These are phyloP conservation scores for Andrena trimmerana DNA, from an alignment of 2,888 invertebrate genomes.

Conservation along the genomic window DNA sequence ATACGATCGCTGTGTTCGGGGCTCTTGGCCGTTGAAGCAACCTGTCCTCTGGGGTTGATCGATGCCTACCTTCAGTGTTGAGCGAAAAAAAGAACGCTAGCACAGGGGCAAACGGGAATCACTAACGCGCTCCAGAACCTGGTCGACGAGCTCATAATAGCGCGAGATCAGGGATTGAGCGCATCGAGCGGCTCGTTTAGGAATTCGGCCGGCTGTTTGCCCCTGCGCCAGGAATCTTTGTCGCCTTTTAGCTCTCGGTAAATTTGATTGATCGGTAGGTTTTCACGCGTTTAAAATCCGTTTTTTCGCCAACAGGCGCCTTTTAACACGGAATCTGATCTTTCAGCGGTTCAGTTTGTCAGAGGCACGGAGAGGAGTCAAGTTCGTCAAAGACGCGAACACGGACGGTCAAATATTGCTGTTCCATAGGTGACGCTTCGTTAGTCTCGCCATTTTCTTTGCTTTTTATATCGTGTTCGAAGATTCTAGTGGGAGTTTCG, in stretches of 20 bases:
- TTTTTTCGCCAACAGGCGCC: slow-evolving; percentile 14
- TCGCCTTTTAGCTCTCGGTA: slow-evolving; percentile 29
- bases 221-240: slow-evolving; percentile 35
- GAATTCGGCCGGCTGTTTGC: slow-evolving; percentile 43
- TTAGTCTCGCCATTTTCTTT: not conserved
- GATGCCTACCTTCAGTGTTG: slow-evolving; percentile 59
- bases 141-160: slow-evolving; percentile 32
- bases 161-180: slow-evolving; percentile 40
- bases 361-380: slow-evolving; percentile 33
- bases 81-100: slow-evolving; percentile 1
- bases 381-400: slow-evolving; percentile 3
- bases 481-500: not conserved
- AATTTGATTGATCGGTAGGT: slow-evolving; percentile 28
- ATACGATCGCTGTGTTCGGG: slow-evolving; percentile 65
- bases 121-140: slow-evolving; percentile 26
- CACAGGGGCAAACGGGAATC: not conserved
- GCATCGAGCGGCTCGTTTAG: slow-evolving; percentile 37
- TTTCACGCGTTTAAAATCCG: slow-evolving; percentile 16
- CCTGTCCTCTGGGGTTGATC: slow-evolving; percentile 69
- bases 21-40: slow-evolving; percentile 61
- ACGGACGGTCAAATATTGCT: not conserved
- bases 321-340: slow-evolving; percentile 43
- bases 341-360: slow-evolving; percentile 41
- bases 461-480: not conserved
- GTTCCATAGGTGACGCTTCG: not conserved